Evolutionary conservation across 2,113 vertebrate species (phyloP).

Genomic region (Apus apus): DNA sequence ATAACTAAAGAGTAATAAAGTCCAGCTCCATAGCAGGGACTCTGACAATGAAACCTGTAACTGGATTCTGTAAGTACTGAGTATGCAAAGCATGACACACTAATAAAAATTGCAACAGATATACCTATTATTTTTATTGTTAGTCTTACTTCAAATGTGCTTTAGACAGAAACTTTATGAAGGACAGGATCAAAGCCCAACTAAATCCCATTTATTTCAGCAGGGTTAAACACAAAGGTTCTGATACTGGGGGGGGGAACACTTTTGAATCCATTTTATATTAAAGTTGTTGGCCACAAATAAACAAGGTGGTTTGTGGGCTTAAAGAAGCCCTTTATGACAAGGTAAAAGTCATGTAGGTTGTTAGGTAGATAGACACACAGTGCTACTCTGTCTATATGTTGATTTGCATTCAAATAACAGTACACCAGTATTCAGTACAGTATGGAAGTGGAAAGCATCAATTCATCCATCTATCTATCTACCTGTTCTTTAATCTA

Average conservation of each 20-base stretch:
- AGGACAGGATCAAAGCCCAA: background rate
- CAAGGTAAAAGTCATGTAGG: background rate
- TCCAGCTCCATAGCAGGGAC: background rate
- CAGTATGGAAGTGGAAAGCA: background rate
- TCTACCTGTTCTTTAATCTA: background rate
- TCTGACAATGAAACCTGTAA: background rate
- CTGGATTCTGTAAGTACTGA: background rate
- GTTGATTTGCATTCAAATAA: background rate
- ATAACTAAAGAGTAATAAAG: background rate
- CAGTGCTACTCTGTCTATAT: background rate
- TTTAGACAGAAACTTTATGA: background rate
- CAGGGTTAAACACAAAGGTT: background rate
- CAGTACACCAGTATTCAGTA: background rate
- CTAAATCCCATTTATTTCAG: background rate
- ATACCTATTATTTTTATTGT: background rate
- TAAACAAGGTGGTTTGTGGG: background rate
- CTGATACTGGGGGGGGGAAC: accelerated
- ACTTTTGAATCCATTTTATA: background rate
- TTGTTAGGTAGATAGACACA: background rate
- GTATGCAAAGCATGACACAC: background rate
- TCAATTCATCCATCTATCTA: background rate
- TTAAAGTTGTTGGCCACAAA: background rate
- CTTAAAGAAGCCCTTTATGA: background rate
- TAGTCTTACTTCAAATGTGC: background rate
- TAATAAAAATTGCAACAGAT: background rate